These are phyloP conservation scores for Ranitomeya variabilis DNA, from an alignment of 2,113 vertebrate species.

Conservation along the genomic window DNA sequence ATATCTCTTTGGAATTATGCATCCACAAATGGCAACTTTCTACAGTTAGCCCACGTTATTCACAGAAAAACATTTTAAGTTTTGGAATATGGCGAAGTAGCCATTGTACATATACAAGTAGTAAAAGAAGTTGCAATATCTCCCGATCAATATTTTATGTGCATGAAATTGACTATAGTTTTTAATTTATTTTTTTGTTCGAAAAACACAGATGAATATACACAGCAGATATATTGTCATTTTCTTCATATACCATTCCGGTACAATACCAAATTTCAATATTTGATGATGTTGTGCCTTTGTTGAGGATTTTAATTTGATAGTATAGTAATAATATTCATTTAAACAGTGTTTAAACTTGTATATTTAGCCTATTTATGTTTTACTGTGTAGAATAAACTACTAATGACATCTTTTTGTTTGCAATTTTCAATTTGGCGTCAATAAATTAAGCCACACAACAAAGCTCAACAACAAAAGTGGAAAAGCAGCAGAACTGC, in stretches of 20 bases:
- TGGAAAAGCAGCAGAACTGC: not conserved
- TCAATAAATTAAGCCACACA: conserved; percentile 38
- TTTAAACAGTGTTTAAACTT: not conserved
- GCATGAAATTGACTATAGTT: no score
- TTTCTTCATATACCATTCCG: not conserved
- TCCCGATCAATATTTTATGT: no score
- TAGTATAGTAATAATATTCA: not conserved
- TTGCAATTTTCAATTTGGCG: not conserved
- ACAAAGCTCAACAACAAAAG: not conserved
- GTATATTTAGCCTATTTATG: not conserved
- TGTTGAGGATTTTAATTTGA: not conserved
- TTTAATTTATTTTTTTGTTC: no score
- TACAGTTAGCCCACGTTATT: no score
- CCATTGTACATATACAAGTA: no score
- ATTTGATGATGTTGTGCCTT: not conserved
- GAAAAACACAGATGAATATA: not conserved
- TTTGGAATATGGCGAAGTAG: no score
- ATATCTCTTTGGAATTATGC: not conserved
- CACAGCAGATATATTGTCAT: not conserved
- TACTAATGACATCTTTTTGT: conserved; percentile 9
- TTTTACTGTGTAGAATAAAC: not conserved
- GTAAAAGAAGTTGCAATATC: no score
- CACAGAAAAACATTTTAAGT: no score
- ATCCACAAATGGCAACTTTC: no score
- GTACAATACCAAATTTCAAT: not conserved